Base-by-base conservation (phyloP, 2,113 vertebrate species). In the Calidris pugnax region DNA sequence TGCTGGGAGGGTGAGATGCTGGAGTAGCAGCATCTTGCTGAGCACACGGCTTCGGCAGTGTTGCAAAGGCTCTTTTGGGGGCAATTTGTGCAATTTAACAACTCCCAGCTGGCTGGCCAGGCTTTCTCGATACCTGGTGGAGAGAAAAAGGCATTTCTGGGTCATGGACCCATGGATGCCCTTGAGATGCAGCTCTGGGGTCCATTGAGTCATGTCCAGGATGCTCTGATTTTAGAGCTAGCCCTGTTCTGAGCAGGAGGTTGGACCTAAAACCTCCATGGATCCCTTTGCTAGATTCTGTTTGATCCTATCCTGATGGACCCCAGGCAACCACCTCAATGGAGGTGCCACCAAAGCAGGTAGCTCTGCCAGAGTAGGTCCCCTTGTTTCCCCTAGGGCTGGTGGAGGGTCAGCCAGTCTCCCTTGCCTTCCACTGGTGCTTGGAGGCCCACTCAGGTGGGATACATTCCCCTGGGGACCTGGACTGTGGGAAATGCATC, bases 21-120 rank as follows among this genome's bases (percentile, higher is more conserved):
- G 1, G 30, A n/a, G 16, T 17, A 12, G 4, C 0, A 0, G 33
- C 39, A 45, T 66, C 50, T 23, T 27, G 50, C 21, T 16, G 39
- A 89, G 69, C 27, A 19, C 3, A 4, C 23, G 48, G 28, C 32
- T 32, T 35, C 0, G 0, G 15, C 1, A 4, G 27, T 14, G 56
- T 55, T 24, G 17, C 22, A 43, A 43, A 13, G 45, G 37, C 15
- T 77, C 4, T 85, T 85, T 63, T 11, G 39, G 64, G 69, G 66
- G 39, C 1, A 6, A 14, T 59, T 41, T 21, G 60, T 82, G 84
- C 26, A 55, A 8, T 32, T 84, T 4, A 33, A 20, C 64, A 75
- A 8, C 24, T 66, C 20, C 76, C 51, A 55, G 35, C 12, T 50
- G 60, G 28, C n/a, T 14, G 2, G 15, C 4, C 5, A 47, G 45